Percentiles rank a stretch among this genome's conserved stretches.
Conservation (phyloP, 1,140 invertebrate genomes). For the Choristoneura fumiferana region DNA sequence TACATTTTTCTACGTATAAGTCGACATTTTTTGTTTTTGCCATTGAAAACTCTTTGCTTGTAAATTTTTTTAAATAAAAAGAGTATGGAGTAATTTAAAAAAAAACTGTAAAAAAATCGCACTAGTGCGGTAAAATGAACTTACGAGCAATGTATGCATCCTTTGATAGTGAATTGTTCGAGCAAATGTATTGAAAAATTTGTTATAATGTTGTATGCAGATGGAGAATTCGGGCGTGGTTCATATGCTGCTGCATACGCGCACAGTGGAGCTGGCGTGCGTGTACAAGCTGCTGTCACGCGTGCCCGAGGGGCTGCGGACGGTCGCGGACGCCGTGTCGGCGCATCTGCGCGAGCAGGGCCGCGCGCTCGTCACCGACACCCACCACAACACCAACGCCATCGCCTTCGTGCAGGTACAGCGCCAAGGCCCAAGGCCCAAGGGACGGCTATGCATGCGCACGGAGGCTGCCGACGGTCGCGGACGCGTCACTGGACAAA, state of each 20-base stretch:
- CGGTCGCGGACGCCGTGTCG: constrained; percentile 96
- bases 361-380: constrained; percentile 95
- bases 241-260: constrained; percentile 98
- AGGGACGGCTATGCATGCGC: too few species aligned
- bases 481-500: too few species aligned
- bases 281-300: constrained; percentile 98
- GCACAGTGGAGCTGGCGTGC: constrained; percentile 96
- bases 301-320: constrained; percentile 94
- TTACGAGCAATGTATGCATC: too few species aligned
- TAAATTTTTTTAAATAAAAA: too few species aligned
- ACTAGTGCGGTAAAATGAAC: too few species aligned
- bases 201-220: constrained; percentile 73
- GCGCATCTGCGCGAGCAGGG: constrained; percentile 96
- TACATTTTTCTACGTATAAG: too few species aligned
- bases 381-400: constrained; percentile 92
- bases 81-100: too few species aligned
- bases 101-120: too few species aligned
- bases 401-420: constrained; percentile 95
- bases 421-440: too few species aligned
- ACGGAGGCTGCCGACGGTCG: neutral
- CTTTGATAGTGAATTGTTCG: too few species aligned
- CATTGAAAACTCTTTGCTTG: too few species aligned
- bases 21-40: too few species aligned
- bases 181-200: neutral
- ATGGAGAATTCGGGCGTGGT: constrained; percentile 99